Evolutionary conservation across 2,888 invertebrate genomes (phyloP).

Genomic region (Ectobius pallidus): DNA sequence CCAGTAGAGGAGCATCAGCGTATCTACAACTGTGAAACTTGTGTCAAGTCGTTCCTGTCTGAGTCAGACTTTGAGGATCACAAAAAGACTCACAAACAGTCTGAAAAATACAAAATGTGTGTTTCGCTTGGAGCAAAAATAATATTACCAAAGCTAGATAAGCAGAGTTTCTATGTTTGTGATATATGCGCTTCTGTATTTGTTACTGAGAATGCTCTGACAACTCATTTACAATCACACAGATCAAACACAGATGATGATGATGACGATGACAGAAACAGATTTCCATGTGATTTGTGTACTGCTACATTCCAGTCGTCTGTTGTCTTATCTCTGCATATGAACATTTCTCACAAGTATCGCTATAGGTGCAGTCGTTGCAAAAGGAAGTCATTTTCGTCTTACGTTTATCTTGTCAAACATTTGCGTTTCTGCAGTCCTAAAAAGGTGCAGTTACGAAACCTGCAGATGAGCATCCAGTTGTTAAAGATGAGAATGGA

Average conservation of each 20-base stretch:
- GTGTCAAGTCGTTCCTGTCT: not conserved
- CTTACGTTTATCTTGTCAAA: constrained; percentile 16
- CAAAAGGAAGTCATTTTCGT: constrained; percentile 7
- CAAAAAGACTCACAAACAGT: not conserved
- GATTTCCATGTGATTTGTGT: not conserved
- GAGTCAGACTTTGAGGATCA: not conserved
- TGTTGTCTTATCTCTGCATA: no score
- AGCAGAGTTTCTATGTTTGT: constrained; percentile 14
- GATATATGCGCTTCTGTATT: not conserved
- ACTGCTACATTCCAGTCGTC: not conserved
- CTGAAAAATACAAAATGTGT: not conserved
- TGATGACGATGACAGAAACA: no score
- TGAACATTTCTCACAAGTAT: not conserved
- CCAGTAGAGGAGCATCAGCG: not conserved
- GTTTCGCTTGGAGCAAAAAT: not conserved
- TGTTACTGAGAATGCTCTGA: not conserved
- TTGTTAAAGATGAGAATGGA: not conserved
- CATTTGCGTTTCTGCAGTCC: constrained; percentile 19
- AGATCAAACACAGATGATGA: no score
- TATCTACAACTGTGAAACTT: not conserved
- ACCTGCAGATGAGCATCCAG: not conserved
- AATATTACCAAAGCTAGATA: constrained; percentile 1
- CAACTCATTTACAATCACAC: not conserved
- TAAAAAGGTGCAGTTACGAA: not conserved
- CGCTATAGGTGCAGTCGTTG: constrained; percentile 5